A percentile compares a stretch with the other conserved stretches of the same genome.
Conservation (phyloP, 2,888 invertebrate species). For the Polyploca ridens region DNA sequence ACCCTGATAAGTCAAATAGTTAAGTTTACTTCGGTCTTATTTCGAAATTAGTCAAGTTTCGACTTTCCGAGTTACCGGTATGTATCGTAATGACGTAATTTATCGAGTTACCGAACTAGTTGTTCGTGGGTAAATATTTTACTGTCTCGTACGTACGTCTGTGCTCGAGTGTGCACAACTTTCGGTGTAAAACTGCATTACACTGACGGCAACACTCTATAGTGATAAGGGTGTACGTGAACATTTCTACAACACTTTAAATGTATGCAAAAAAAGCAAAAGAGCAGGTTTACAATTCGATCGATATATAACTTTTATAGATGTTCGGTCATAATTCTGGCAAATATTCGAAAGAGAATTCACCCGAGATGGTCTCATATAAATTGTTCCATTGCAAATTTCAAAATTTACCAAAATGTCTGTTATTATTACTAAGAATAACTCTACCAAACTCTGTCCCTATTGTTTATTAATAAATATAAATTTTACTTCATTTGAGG, state of each 20-base stretch:
- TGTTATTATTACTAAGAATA: too few relatives aligned
- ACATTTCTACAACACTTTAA: conserved; percentile 17
- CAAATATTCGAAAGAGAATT: too few relatives aligned
- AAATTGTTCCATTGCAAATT: too few relatives aligned
- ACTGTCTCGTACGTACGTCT: conserved; percentile 32
- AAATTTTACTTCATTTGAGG: too few relatives aligned
- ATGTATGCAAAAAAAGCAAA: background rate
- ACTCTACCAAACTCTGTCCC: too few relatives aligned
- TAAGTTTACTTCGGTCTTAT: conserved; percentile 17
- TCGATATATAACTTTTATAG: too few relatives aligned
- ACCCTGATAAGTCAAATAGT: background rate
- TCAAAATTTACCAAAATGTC: too few relatives aligned
- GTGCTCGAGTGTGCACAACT: conserved; percentile 58
- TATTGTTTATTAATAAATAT: too few relatives aligned
- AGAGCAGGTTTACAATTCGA: too few relatives aligned
- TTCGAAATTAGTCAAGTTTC: conserved; percentile 35
- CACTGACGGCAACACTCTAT: conserved; percentile 21
- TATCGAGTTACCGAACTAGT: conserved; percentile 55
- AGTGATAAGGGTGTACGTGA: conserved; percentile 29
- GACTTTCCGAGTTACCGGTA: conserved; percentile 26
- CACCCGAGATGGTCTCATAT: too few relatives aligned
- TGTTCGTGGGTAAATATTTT: conserved; percentile 61
- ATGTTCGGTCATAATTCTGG: too few relatives aligned
- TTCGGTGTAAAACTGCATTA: conserved; percentile 64
- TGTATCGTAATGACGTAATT: conserved; percentile 54